Evolutionary conservation across 2,888 invertebrate species (phyloP), one percentile per base, ranked within the genome.

Genomic region (Heliconius hortense): DNA sequence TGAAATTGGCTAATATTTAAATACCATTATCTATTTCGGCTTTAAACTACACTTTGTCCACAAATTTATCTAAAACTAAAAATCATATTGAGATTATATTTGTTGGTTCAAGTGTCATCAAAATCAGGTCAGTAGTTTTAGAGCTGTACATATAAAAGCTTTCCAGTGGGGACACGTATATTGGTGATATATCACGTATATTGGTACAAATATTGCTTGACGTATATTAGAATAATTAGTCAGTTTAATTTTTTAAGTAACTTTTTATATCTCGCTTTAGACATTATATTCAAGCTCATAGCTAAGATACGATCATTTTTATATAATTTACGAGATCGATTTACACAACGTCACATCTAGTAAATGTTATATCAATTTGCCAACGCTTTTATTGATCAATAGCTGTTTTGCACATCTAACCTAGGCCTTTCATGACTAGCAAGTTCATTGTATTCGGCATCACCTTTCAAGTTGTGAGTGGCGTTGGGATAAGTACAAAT

Each of bases 311-410:
- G 39, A 66, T 66, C 5, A 15, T 43, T 66, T 66, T 66, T 39
- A 39, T 1, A 66, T 39, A 66, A n/a, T 69, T 31, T n/a, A n/a
- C 5, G 2, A 31, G 18, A 69, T n/a, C 21, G 69, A n/a, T 56
- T 69, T 69, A 24, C 31, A 56, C 31, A 69, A 69, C 35, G 31
- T 53, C 56, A 31, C 60, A 71, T 71, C 39, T 26, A 60, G 71
- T 43, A 43, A 31, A 71, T 62, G 39, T 26, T 43, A 75, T 71
- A 75, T 64, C 71, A 75, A 75, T 75, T 75, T 75, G 74, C 74
- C 74, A 75, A 43, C n/a, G 56, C 63, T 56, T 56, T 28, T 63
- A 70, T 59, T 75, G 74, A 35, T 74, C 64, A 56, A 64, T 70
- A 59, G 64, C 64, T 66, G 63, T 70, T 75, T 63, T 59, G 74